phyloP scores from a whole-genome alignment of 2,888 invertebrate genomes.

The Lysandra coridon region DNA sequence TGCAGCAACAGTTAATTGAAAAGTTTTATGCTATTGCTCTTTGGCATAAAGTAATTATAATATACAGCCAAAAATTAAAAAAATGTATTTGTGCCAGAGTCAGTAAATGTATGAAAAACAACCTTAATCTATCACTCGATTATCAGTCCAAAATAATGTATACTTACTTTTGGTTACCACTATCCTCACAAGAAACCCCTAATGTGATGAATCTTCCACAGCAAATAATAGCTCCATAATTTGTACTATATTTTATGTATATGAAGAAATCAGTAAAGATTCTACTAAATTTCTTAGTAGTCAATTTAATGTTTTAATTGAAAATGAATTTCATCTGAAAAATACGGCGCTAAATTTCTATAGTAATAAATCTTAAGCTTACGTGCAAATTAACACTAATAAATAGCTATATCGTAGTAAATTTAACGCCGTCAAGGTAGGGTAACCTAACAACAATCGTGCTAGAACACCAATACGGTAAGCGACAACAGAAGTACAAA shows the following conservation, averaged over 20 bases:
- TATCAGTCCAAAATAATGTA: conserved; percentile 55
- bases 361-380: conserved; percentile 43
- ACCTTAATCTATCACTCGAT: conserved; percentile 58
- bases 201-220: conserved; percentile 38
- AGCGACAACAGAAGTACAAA: conserved; percentile 75
- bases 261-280: conserved; percentile 28
- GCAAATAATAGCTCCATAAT: conserved; percentile 39
- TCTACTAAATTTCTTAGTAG: conserved; percentile 17
- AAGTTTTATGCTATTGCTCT: conserved; percentile 57
- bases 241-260: conserved; percentile 42
- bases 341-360: conserved; percentile 59
- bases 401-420: conserved; percentile 46
- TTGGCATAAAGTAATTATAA: conserved; percentile 66
- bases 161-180: conserved; percentile 42
- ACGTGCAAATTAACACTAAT: conserved; percentile 41
- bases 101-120: conserved; percentile 66
- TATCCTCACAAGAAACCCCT: conserved; percentile 37
- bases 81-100: conserved; percentile 44
- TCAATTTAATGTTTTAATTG: conserved; percentile 20
- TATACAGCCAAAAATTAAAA: conserved; percentile 60
- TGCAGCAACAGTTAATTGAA: conserved; percentile 26
- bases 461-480: conserved; percentile 73
- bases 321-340: conserved; percentile 28
- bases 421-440: conserved; percentile 63
- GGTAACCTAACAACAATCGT: conserved; percentile 75